A percentile compares a stretch with the other conserved stretches of the same genome.
These are phyloP conservation scores for Busseola fusca DNA, from an alignment of 2,888 invertebrate genomes.

Conservation along the genomic window DNA sequence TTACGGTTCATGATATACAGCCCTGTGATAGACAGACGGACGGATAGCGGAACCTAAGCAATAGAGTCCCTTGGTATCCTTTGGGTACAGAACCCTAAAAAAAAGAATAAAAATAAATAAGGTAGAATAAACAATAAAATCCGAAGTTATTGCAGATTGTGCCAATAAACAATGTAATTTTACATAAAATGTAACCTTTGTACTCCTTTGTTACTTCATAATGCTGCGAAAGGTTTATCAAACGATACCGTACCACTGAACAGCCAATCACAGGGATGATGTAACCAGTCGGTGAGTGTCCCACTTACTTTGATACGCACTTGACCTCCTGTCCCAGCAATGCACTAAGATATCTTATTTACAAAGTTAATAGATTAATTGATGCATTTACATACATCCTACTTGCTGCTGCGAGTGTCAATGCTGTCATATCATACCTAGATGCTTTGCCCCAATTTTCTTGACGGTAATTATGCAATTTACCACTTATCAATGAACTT, in stretches of 20 bases:
- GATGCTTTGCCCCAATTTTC: slow-evolving; percentile 21
- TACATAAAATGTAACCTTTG: neutral
- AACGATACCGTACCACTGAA: neutral
- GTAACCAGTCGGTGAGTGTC: slow-evolving; percentile 26
- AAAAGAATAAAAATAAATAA: neutral
- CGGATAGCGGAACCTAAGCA: neutral
- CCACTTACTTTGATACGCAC: slow-evolving; percentile 19
- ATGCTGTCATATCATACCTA: neutral
- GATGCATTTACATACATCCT: slow-evolving; percentile 1
- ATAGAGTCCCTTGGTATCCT: neutral
- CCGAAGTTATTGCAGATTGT: neutral
- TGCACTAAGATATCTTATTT: slow-evolving; percentile 19
- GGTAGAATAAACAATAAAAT: neutral
- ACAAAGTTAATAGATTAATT: slow-evolving; percentile 2
- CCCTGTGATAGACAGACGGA: neutral
- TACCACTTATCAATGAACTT: neutral
- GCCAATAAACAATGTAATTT: neutral
- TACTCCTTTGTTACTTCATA: slow-evolving; percentile 1
- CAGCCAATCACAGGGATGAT: slow-evolving; percentile 11
- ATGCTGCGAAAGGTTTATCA: slow-evolving; percentile 11
- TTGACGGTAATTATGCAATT: slow-evolving; percentile 5
- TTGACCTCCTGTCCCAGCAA: slow-evolving; percentile 34
- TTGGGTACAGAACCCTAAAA: neutral
- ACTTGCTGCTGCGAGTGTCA: neutral
- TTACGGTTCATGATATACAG: neutral